Evolutionary conservation across 2,113 vertebrate species (phyloP), one percentile per base, ranked within the genome.

Genomic region (Clinocottus analis): DNA sequence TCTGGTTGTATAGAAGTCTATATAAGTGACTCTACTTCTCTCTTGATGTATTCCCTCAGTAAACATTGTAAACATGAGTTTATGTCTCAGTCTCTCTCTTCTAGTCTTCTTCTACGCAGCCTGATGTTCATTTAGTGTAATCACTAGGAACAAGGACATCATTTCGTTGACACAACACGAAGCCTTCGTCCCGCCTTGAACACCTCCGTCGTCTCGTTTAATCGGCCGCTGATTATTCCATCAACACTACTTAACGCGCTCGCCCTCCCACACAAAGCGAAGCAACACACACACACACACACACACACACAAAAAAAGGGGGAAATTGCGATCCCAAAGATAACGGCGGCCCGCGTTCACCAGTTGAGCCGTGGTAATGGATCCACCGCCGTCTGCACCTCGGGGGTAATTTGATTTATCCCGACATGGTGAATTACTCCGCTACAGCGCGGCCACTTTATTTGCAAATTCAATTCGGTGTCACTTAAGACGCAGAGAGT

Each of bases 341-440:
- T 84, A 90, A 86, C 77, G 63, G 31, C 2, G 23, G 45, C 27
- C 58, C 72, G 72, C 16, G 19, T 75, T 80, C 72, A 91, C 83
- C 79, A 85, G 73, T 78, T 84, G 33, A 80, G 70, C 86, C 27
- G 70, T 69, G 25, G 85, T 82, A 88, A 91, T 91, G 85, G 89
- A 89, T 82, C 72, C 72, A 77, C 83, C 66, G 85, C 87, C 89
- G 90, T 91, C 87, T 90, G 87, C 89, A 91, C 90, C 85, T 86
- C 82, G n/a, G 70, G 74, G 64, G 82, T 92, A 83, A 92, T 92
- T 85, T 69, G 80, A 92, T 93, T 92, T 91, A 71, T 65, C 62
- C 79, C 83, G 87, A 91, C 89, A 89, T 88, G 88, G 56, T 91
- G 85, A 89, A 92, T 92, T 92, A 89, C 72, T 78, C 56, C 43